A percentile compares a stretch with the other conserved stretches of the same genome.
Conservation (phyloP, 1,140 invertebrate genomes). For the Drosophila azteca region DNA sequence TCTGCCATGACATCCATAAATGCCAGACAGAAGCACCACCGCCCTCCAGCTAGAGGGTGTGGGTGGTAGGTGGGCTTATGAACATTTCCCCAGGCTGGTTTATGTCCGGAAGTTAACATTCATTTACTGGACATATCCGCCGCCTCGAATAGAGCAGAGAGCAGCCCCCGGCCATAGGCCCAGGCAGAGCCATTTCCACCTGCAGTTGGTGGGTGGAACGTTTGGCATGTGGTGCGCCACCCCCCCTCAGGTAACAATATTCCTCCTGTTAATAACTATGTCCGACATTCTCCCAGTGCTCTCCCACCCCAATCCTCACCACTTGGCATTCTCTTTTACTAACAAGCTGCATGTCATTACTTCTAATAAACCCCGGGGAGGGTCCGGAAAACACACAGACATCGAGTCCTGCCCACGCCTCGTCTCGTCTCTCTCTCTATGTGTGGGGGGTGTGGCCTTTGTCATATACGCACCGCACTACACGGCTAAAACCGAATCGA, state of each 20-base stretch:
- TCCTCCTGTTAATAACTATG: constrained; percentile 48
- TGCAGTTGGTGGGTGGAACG: constrained; percentile 18
- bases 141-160: no score
- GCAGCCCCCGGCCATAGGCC: constrained; percentile 3
- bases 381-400: constrained; percentile 21
- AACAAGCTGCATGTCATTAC: constrained; percentile 68
- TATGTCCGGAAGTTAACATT: constrained; percentile 55
- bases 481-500: constrained; percentile 37
- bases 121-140: constrained; percentile 30
- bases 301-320: neutral
- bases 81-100: constrained; percentile 13
- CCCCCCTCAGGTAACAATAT: constrained; percentile 26
- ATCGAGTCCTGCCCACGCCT: neutral
- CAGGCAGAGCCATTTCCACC: constrained; percentile 27
- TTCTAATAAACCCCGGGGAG: constrained; percentile 70
- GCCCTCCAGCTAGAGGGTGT: neutral
- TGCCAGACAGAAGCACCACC: neutral
- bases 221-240: constrained; percentile 12
- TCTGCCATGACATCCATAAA: no score
- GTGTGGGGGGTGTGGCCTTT: constrained; percentile 14
- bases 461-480: constrained; percentile 28
- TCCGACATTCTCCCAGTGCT: constrained; percentile 29
- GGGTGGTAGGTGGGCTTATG: neutral
- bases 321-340: constrained; percentile 16
- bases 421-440: constrained; percentile 11